Evolutionary conservation across 2,797 vertebrate species (phyloP), one percentile per base, ranked within the genome.

Genomic region (Rhodeus uyekii): DNA sequence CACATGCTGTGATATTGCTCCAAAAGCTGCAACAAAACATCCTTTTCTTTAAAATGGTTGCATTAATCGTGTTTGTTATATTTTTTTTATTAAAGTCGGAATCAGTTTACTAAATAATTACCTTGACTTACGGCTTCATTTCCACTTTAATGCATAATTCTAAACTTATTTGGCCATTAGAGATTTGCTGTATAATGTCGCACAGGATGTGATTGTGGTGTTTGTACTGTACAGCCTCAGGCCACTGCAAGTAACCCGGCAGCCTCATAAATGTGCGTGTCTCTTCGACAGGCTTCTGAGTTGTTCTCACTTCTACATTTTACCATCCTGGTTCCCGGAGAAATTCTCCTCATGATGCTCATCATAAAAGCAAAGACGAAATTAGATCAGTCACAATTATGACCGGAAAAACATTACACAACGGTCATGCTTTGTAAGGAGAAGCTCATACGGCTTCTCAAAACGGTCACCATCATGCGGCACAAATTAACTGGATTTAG

Each of bases 291-390:
- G 22, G 36, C 22, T 5, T 24, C 32, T 65, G 13, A 8, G 48
- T 6, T 48, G 22, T 27, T 61, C 18, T 72, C 6, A 64, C 32
- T 48, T 64, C 58, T 73, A 22, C 29, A 64, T 60, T 38, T 61
- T n/a, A 24, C 24, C 5, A 5, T 78, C n/a, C 46, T 84, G 85
- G 75, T 83, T 85, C 75, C 68, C 84, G 34, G 89, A 87, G 85
- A 90, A 83, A 91, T 67, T 46, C 79, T 89, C 86, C 91, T 92
- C 91, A 92, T 93, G 92, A 92, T 76, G 88, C 88, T 90, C 87
- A 91, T 75, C 53, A 58, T 58, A 75, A 53, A 55, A 38, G 48
- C 48, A 38, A n/a, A 24, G 48, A 24, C 92, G 82, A 90, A 93
- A 93, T 93, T 92, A 89, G 88, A 94, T 93, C 90, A 92, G 63